Evolutionary conservation across 2,113 vertebrate species (phyloP).

Genomic region (Procavia capensis): DNA sequence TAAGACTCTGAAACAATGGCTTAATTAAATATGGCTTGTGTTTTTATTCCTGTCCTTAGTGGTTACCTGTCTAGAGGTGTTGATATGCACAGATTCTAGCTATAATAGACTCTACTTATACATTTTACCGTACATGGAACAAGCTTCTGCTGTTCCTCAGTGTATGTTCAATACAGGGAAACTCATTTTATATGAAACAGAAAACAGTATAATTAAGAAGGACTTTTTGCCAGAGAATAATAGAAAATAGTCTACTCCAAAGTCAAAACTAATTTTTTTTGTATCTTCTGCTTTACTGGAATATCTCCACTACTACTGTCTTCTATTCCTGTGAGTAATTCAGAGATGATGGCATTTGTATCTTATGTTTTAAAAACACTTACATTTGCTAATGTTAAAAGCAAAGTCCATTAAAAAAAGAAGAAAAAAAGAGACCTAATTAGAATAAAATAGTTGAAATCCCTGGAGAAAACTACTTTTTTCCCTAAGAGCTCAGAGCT

Average conservation of each 20-base stretch:
- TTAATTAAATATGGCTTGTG: not conserved
- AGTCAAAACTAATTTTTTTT: conserved; percentile 48
- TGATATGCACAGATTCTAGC: not conserved
- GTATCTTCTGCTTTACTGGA: conserved; percentile 23
- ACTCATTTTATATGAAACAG: conserved; percentile 22
- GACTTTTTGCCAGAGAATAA: not conserved
- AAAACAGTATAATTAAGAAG: not conserved
- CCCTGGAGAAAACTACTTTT: conserved; percentile 58
- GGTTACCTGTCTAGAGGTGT: not conserved
- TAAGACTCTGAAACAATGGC: not conserved
- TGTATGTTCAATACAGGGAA: conserved; percentile 5
- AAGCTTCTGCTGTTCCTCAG: accelerated
- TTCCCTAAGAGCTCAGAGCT: conserved; percentile 46
- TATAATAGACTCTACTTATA: not conserved
- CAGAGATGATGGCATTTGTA: conserved; percentile 58
- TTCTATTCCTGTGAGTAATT: conserved; percentile 55
- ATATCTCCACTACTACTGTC: conserved; percentile 12
- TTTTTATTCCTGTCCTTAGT: not conserved
- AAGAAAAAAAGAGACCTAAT: conserved; percentile 35
- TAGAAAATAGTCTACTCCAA: not conserved
- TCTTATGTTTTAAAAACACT: conserved; percentile 57
- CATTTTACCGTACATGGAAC: not conserved
- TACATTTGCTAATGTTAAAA: conserved; percentile 65
- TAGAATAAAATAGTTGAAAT: conserved; percentile 68
- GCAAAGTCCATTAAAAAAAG: conserved; percentile 57